Conservation (phyloP, 2,888 invertebrate species). For the Diabrotica balteata region DNA sequence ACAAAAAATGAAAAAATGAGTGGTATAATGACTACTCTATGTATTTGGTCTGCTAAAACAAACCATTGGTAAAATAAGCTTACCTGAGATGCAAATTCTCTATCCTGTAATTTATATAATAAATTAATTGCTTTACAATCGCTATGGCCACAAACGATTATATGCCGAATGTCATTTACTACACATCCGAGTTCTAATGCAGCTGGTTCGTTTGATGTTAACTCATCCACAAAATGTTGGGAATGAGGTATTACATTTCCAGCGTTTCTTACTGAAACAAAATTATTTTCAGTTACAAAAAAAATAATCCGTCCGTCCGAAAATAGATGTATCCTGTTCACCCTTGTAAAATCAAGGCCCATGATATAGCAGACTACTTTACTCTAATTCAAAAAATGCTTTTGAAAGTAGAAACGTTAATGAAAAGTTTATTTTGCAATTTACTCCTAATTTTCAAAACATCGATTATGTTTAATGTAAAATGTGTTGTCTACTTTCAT, state of each 20-base stretch:
- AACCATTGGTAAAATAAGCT: neutral
- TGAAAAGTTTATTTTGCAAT: too few relatives aligned
- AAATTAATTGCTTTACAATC: constrained; percentile 99
- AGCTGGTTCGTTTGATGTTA: constrained; percentile 93
- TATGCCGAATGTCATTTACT: constrained; percentile 87
- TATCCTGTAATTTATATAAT: constrained; percentile 81
- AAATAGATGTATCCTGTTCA: too few relatives aligned
- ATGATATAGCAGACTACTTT: too few relatives aligned
- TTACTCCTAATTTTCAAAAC: too few relatives aligned
- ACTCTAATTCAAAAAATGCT: too few relatives aligned
- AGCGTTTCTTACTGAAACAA: constrained; percentile 86
- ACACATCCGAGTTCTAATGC: constrained; percentile 94
- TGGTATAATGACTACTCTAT: too few relatives aligned
- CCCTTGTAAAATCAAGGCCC: neutral
- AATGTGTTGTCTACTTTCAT: too few relatives aligned
- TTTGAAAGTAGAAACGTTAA: too few relatives aligned
- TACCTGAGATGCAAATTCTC: constrained; percentile 75
- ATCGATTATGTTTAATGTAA: too few relatives aligned
- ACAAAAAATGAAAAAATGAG: too few relatives aligned
- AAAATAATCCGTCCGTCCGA: too few relatives aligned
- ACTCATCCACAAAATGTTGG: constrained; percentile 83
- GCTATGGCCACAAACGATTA: constrained; percentile 96
- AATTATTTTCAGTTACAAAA: neutral
- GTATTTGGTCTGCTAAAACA: too few relatives aligned
- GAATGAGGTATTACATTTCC: constrained; percentile 95